These are phyloP conservation scores for Eueides isabella DNA, from an alignment of 1,140 invertebrate genomes.

Conservation along the genomic window DNA sequence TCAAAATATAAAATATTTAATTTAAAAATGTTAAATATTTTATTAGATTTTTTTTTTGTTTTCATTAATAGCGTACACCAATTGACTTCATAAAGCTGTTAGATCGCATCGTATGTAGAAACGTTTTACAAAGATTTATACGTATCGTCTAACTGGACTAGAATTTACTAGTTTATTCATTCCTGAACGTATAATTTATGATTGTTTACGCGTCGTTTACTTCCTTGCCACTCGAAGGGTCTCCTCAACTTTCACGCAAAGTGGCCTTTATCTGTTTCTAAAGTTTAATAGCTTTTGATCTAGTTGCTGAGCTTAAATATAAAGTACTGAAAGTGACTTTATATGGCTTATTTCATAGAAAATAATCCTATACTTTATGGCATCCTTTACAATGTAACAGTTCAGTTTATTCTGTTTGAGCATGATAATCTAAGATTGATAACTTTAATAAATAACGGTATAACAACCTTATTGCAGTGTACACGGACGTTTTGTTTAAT, in stretches of 20 bases:
- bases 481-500: neutral
- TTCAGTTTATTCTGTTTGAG: neutral
- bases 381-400: neutral
- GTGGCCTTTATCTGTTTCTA: conserved; percentile 27
- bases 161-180: conserved; percentile 15
- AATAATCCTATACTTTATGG: conserved; percentile 7
- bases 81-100: neutral
- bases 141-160: conserved; percentile 14
- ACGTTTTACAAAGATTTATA: neutral
- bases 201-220: conserved; percentile 55
- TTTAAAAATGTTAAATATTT: too few relatives aligned
- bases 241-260: conserved; percentile 35
- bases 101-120: neutral
- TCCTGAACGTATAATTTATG: conserved; percentile 50
- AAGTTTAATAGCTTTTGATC: conserved; percentile 33
- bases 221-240: conserved; percentile 23
- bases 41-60: too few relatives aligned
- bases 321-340: conserved; percentile 2
- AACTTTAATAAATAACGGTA: neutral
- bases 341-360: neutral
- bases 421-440: neutral
- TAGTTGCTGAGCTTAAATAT: conserved; percentile 20
- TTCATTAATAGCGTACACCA: neutral
- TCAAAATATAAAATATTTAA: too few relatives aligned
- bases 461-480: neutral